Percentiles rank a stretch among this genome's conserved stretches.
phyloP scores from a whole-genome alignment of 1,140 invertebrate genomes.

The Tachypleus tridentatus region DNA sequence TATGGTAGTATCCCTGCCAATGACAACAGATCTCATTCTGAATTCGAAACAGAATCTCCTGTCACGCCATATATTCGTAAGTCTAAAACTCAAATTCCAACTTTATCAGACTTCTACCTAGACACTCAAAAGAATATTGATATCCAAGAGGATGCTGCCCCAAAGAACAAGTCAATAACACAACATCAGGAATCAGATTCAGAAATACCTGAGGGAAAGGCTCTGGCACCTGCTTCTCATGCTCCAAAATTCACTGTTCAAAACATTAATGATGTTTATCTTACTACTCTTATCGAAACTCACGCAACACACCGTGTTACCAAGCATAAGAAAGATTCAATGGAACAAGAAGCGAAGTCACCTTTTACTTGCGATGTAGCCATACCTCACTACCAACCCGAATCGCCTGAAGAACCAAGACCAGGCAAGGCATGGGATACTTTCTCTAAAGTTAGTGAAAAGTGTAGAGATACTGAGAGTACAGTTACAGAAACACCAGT shows the following conservation, averaged over 20 bases:
- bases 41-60: slow-evolving; percentile 20
- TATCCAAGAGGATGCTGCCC: slow-evolving; percentile 15
- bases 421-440: slow-evolving; percentile 10
- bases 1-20: slow-evolving; percentile 28
- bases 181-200: slow-evolving; percentile 9
- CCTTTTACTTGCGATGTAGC: slow-evolving; percentile 20
- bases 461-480: slow-evolving; percentile 11
- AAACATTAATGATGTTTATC: slow-evolving; percentile 72
- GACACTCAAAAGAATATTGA: slow-evolving; percentile 15
- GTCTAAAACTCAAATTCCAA: slow-evolving; percentile 10
- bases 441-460: slow-evolving; percentile 13
- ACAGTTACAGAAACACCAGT: slow-evolving; percentile 14
- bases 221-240: slow-evolving; percentile 8
- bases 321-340: slow-evolving; percentile 55
- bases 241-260: slow-evolving; percentile 65
- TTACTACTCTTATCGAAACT: slow-evolving; percentile 81
- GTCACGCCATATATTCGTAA: slow-evolving; percentile 15
- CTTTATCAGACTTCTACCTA: slow-evolving; percentile 17
- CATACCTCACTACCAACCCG: slow-evolving; percentile 11
- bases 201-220: slow-evolving; percentile 12
- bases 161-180: slow-evolving; percentile 11
- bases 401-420: slow-evolving; percentile 2
- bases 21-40: slow-evolving; percentile 27
- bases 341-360: slow-evolving; percentile 28
- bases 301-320: slow-evolving; percentile 65